Conservation (phyloP, 2,113 vertebrate genomes). For the Spea multiplicata region DNA sequence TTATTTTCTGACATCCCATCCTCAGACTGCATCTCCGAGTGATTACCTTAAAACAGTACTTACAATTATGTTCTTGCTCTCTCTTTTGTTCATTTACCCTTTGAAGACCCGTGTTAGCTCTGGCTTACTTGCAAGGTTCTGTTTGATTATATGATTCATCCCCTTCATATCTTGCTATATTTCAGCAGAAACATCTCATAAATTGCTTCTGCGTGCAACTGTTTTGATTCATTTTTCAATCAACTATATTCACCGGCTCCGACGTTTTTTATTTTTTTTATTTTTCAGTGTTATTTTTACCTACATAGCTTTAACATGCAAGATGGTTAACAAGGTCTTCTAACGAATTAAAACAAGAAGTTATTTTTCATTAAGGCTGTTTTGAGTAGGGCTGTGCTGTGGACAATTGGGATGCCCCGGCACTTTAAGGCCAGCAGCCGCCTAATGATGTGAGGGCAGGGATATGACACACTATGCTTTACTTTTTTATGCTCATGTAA, state of each 20-base stretch:
- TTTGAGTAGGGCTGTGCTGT: not conserved
- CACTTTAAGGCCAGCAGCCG: too few relatives aligned
- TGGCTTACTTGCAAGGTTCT: not conserved
- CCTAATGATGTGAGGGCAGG: too few relatives aligned
- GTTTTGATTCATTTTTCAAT: slow-evolving; percentile 41
- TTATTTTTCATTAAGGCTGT: not conserved
- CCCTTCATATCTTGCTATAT: slow-evolving; percentile 16
- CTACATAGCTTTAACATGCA: slow-evolving; percentile 2
- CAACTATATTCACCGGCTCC: slow-evolving; percentile 17
- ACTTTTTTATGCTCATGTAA: too few relatives aligned
- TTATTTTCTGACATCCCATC: not conserved
- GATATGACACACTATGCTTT: too few relatives aligned
- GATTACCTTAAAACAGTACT: not conserved
- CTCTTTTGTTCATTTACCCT: slow-evolving; percentile 8
- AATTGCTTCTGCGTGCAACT: slow-evolving; percentile 23
- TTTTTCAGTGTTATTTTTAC: slow-evolving; percentile 25
- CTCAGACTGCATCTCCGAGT: not conserved
- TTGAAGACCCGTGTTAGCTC: slow-evolving; percentile 1
- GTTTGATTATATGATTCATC: slow-evolving; percentile 23
- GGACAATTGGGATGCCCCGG: too few relatives aligned
- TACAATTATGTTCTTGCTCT: not conserved
- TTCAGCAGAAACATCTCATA: slow-evolving; percentile 10
- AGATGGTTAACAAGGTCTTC: not conserved
- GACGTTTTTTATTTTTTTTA: slow-evolving; percentile 21
- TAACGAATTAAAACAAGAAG: not conserved